phyloP scores from a whole-genome alignment of 2,797 vertebrate species.

The Syndactyla subalaris region DNA sequence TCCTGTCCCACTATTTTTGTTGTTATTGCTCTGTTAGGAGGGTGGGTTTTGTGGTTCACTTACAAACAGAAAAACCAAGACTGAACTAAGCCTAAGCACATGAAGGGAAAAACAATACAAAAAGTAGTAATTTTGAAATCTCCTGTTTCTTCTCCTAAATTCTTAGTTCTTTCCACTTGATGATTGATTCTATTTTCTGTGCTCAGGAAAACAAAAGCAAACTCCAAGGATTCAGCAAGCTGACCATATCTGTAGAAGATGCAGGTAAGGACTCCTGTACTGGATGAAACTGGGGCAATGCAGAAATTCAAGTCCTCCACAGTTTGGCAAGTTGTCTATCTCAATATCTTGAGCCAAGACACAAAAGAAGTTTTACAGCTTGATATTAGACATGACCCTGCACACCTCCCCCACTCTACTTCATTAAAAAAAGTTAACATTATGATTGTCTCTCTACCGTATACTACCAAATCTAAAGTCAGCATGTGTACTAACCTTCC shows the following conservation, averaged over 20 bases:
- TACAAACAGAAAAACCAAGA: background rate
- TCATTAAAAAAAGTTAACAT: background rate
- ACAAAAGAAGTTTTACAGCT: background rate
- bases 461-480: background rate
- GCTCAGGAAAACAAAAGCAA: background rate
- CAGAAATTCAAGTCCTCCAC: background rate
- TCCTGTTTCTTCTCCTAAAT: background rate
- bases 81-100: background rate
- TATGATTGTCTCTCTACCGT: background rate
- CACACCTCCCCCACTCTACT: background rate
- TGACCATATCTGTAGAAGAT: fast-evolving
- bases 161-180: background rate
- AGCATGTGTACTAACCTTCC: background rate
- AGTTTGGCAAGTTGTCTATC: background rate
- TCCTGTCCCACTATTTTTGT: background rate
- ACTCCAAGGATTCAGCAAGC: background rate
- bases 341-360: background rate
- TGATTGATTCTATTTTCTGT: background rate
- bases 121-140: background rate
- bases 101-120: background rate
- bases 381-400: background rate
- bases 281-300: background rate
- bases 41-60: background rate
- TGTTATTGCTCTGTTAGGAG: background rate
- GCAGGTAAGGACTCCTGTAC: background rate